Conservation (phyloP, 2,888 invertebrate species). For the Patella depressa region DNA sequence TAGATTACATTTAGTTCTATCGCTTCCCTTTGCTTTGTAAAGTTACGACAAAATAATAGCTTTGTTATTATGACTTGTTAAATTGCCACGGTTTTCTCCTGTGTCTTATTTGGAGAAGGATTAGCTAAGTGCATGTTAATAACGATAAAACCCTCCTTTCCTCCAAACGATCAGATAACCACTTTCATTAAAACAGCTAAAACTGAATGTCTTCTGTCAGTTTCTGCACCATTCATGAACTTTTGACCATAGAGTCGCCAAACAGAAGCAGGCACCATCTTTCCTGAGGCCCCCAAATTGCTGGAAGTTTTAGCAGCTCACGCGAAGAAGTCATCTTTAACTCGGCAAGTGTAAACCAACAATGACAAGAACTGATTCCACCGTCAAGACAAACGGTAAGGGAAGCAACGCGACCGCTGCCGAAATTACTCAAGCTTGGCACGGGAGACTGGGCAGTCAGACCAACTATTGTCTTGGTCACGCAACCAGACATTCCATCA, state of each 20-base stretch:
- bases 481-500: background rate
- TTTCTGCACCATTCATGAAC: constrained; percentile 10
- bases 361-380: constrained; percentile 27
- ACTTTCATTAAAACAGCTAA: background rate
- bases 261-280: background rate
- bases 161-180: background rate
- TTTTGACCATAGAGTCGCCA: constrained; percentile 9
- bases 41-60: no score
- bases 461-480: background rate
- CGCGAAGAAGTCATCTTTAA: constrained; percentile 34
- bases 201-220: constrained; percentile 5
- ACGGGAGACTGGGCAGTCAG: background rate
- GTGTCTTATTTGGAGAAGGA: background rate
- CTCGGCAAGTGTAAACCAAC: constrained; percentile 30
- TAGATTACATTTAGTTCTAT: no score
- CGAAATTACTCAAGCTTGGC: constrained; percentile 7
- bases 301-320: constrained; percentile 11
- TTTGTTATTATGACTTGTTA: no score
- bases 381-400: constrained; percentile 8
- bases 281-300: background rate
- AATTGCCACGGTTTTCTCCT: no score
- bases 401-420: background rate
- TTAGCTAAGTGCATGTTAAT: background rate
- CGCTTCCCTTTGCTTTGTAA: no score
- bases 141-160: background rate